Conservation (phyloP, 2,797 vertebrate genomes). For the Aldrovandia affinis region DNA sequence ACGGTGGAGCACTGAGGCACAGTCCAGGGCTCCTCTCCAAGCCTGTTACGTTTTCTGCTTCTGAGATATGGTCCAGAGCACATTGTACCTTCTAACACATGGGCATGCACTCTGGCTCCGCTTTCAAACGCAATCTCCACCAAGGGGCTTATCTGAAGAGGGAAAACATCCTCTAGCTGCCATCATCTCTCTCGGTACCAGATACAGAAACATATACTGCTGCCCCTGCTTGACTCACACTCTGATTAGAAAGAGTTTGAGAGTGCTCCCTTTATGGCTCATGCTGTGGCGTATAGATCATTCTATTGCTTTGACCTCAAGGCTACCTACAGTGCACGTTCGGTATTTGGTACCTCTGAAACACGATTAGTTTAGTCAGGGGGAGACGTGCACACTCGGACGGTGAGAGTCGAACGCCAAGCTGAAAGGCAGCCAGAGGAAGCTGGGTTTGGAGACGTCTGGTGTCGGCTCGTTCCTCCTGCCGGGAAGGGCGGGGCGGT, state of each 20-base stretch:
- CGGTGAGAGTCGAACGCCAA: not conserved
- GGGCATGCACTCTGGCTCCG: not conserved
- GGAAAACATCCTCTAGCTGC: not conserved
- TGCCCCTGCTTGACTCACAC: not conserved
- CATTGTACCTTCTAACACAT: conserved; percentile 4
- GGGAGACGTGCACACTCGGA: not conserved
- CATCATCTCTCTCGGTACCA: not conserved
- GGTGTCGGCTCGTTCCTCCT: conserved; percentile 41
- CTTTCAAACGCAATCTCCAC: not conserved
- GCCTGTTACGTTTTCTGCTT: not conserved
- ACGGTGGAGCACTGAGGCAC: not conserved
- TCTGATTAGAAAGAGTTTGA: not conserved
- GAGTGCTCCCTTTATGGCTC: not conserved
- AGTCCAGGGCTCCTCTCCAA: not conserved
- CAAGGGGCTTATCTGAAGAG: not conserved
- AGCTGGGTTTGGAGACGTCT: conserved; percentile 33
- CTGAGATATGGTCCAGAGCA: not conserved
- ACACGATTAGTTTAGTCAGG: not conserved
- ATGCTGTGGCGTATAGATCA: not conserved
- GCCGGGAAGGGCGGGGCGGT: conserved; percentile 20
- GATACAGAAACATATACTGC: not conserved
- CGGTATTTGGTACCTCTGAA: not conserved
- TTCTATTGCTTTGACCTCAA: conserved; percentile 20
- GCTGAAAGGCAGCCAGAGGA: conserved; percentile 6
- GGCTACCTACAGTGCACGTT: not conserved